Base-by-base conservation (phyloP, 1,140 invertebrate species). In the Hetaerina americana region DNA sequence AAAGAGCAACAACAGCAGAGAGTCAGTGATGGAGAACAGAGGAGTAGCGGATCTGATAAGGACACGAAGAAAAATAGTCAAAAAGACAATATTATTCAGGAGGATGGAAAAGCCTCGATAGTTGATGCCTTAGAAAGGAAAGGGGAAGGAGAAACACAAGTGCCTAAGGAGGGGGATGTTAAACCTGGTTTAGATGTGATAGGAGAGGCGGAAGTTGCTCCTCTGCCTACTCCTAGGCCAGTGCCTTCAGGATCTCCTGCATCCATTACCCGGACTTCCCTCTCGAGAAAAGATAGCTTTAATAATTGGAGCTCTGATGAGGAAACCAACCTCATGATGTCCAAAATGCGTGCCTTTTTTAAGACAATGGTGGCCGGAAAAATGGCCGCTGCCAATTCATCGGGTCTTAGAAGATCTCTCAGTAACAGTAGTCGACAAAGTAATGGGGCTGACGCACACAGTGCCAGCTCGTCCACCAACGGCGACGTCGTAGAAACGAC, bases 271-370 rank as follows among this genome's bases (percentile, higher is more conserved):
- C 22, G 77, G 76, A 22, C 71, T 77, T 25, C 85, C 10, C 78
- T 93, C 0, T 87, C 87, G 5, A 84, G 93, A 27, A 94, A 94
- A 79, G 93, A 95, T 78, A 94, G 92, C 77, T 95, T 95, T 80
- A 94, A 94, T 77, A 94, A 94, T 76, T 95, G 93, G 93, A 94
- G 92, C 66, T 94, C 92, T 0, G 93, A 95, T 77, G 93, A 95
- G 78, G 93, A 95, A 81, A 95, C 93, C 0, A 96, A 96, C 79
- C 80, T 95, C 8, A 95, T 96, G 93, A 95, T 96, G 93, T 92
- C 89, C 10, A 95, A 94, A 82, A 93, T 95, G 91, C 83, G 92
- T 3, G 91, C 93, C 75, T 93, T 95, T 78, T 94, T 95, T 79
- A 94, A 94, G 79, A 93, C 91, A 26, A 90, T 94, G 84, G 87